Evolutionary conservation across 2,113 vertebrate genomes (phyloP).

Genomic region (Nanorana parkeri): DNA sequence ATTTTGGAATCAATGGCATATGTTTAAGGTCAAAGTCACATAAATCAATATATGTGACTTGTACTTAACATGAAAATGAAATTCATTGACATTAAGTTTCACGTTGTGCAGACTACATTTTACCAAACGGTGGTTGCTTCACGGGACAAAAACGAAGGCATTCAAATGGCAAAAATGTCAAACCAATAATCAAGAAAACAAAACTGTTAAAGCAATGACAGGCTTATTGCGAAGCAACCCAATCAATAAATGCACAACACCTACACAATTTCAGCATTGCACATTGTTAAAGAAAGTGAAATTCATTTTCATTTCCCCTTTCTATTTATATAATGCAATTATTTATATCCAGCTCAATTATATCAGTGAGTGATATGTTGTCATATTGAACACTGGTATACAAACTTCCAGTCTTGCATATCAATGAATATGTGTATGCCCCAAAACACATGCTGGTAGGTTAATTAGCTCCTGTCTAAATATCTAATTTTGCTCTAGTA

Average conservation of each 20-base stretch:
- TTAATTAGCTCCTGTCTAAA: too few relatives aligned
- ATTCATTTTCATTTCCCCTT: too few relatives aligned
- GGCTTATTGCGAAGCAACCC: neutral
- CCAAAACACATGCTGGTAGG: too few relatives aligned
- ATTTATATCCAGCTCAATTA: too few relatives aligned
- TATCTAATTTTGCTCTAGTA: too few relatives aligned
- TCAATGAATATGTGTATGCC: too few relatives aligned
- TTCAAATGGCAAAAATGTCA: conserved; percentile 25
- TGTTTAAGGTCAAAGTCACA: conserved; percentile 50
- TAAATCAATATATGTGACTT: conserved; percentile 50
- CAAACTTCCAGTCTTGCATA: too few relatives aligned
- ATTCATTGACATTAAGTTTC: conserved; percentile 40
- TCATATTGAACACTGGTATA: too few relatives aligned
- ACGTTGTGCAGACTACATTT: neutral
- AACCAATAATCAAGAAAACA: conserved; percentile 33
- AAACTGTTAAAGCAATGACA: neutral
- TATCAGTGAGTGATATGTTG: too few relatives aligned
- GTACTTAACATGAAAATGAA: conserved; percentile 52
- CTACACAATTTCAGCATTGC: too few relatives aligned
- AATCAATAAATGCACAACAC: neutral
- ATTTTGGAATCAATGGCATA: conserved; percentile 42
- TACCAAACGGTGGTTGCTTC: conserved; percentile 6
- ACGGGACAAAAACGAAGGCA: neutral
- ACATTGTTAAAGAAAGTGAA: too few relatives aligned
- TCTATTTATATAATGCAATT: too few relatives aligned